phyloP scores from a whole-genome alignment of 1,140 invertebrate species.

The Leptinotarsa texana region DNA sequence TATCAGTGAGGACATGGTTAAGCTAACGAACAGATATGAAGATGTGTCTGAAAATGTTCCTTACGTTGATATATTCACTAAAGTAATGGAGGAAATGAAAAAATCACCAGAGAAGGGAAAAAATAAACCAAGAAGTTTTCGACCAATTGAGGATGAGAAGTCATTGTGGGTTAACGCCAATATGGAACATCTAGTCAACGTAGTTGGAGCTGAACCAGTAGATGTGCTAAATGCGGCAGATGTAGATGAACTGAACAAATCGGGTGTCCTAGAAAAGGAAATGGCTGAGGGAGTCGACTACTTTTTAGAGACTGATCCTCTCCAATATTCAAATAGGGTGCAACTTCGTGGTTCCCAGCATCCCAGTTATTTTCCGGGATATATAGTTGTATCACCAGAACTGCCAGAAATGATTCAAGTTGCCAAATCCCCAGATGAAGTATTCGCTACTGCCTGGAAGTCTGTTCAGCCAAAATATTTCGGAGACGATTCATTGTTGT shows the following conservation, averaged over 20 bases:
- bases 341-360: conserved; percentile 48
- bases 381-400: conserved; percentile 42
- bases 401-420: conserved; percentile 43
- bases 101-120: conserved; percentile 27
- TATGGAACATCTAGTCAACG: conserved; percentile 36
- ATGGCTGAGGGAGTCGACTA: conserved; percentile 47
- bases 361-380: conserved; percentile 51
- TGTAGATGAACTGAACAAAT: conserved; percentile 35
- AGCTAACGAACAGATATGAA: conserved; percentile 32
- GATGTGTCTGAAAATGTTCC: conserved; percentile 36
- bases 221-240: conserved; percentile 32
- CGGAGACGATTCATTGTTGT: conserved; percentile 42
- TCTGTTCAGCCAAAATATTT: conserved; percentile 49
- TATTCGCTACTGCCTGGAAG: conserved; percentile 47
- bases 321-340: conserved; percentile 45
- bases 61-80: conserved; percentile 32
- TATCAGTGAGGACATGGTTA: conserved; percentile 32
- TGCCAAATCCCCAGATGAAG: conserved; percentile 45
- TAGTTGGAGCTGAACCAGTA: conserved; percentile 46
- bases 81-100: conserved; percentile 28
- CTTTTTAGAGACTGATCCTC: conserved; percentile 42
- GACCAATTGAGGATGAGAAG: conserved; percentile 38
- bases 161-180: conserved; percentile 43
- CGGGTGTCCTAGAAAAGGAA: conserved; percentile 35
- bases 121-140: conserved; percentile 31